Evolutionary conservation across 2,888 invertebrate species (phyloP).

Genomic region (Scotopteryx bipunctaria): DNA sequence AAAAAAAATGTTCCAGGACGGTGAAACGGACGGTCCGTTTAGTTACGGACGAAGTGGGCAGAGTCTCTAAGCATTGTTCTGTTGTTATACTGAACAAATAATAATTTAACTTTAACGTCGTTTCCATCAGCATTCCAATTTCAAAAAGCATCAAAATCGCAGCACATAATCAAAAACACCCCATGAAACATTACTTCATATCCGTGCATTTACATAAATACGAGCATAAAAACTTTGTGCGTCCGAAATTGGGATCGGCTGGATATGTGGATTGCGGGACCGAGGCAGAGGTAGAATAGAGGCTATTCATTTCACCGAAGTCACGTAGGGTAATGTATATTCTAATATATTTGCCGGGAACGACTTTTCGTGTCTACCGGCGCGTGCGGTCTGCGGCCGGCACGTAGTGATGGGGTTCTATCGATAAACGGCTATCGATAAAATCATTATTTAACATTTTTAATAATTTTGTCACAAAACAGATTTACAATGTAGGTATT

Average conservation of each 20-base stretch:
- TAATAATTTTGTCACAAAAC: too few relatives aligned
- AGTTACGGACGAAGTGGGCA: too few relatives aligned
- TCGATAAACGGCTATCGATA: constrained; percentile 32
- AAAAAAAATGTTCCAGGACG: too few relatives aligned
- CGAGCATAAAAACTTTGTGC: constrained; percentile 28
- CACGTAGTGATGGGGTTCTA: constrained; percentile 46
- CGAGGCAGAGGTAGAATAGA: constrained; percentile 42
- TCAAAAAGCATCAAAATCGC: constrained; percentile 1
- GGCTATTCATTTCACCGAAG: constrained; percentile 75
- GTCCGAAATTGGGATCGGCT: constrained; percentile 31
- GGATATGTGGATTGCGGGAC: constrained; percentile 47
- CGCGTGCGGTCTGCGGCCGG: constrained; percentile 78
- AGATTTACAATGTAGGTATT: too few relatives aligned
- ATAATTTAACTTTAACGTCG: too few relatives aligned
- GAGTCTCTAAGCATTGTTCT: too few relatives aligned
- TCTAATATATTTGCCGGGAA: constrained; percentile 82
- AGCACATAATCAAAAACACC: neutral
- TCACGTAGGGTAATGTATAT: constrained; percentile 82
- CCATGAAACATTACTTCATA: constrained; percentile 9
- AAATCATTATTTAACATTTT: neutral
- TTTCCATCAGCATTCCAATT: neutral
- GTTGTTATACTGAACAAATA: too few relatives aligned
- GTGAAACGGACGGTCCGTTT: too few relatives aligned
- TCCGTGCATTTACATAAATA: constrained; percentile 32
- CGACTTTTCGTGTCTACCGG: constrained; percentile 81